phyloP scores from a whole-genome alignment of 2,113 vertebrate genomes.

The Tupaia chinensis region DNA sequence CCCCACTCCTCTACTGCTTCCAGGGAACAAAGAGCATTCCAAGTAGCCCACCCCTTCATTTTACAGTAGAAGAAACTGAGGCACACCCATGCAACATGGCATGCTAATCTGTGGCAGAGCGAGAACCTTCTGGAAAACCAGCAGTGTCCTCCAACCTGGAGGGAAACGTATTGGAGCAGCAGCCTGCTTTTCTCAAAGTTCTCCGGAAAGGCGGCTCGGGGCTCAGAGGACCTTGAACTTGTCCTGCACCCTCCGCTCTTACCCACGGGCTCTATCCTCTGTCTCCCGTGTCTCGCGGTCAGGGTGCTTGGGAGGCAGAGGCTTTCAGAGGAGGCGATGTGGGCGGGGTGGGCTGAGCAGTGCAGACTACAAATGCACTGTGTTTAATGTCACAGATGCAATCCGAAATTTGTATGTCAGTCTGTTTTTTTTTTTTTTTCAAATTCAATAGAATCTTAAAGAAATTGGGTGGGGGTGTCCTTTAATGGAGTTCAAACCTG shows the following conservation, averaged over 20 bases:
- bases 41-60: neutral
- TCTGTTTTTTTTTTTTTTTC: neutral
- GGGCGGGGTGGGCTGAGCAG: neutral
- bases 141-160: neutral
- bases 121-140: conserved; percentile 5
- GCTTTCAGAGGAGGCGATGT: neutral
- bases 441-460: conserved; percentile 62
- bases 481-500: conserved; percentile 71
- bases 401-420: conserved; percentile 46
- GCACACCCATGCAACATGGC: neutral
- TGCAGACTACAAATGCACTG: neutral
- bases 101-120: too few species aligned
- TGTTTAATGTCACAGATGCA: neutral
- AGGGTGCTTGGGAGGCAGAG: neutral
- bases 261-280: neutral
- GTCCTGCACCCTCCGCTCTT: neutral
- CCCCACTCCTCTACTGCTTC: rapidly evolving
- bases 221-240: neutral
- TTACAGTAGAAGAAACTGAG: neutral
- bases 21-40: neutral
- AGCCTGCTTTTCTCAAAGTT: neutral
- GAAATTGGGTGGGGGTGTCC: conserved; percentile 51
- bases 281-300: neutral
- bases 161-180: neutral
- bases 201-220: neutral